Evolutionary conservation across 2,797 vertebrate genomes (phyloP), one percentile per base, ranked within the genome.

Genomic region (Pterois miles): DNA sequence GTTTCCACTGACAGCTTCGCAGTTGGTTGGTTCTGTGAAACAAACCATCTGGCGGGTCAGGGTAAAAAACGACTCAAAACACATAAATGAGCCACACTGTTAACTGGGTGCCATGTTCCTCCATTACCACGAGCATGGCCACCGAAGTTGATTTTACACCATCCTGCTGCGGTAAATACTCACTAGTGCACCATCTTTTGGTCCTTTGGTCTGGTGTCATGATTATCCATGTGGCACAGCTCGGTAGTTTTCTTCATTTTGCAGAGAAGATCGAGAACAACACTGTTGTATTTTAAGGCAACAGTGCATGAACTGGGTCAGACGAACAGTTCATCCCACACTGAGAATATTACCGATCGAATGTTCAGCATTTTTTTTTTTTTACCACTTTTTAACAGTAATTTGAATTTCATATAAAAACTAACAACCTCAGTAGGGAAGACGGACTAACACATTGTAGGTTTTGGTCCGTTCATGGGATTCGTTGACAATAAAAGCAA

Each of bases 151-250:
- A 48, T 23, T 71, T 63, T 48, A 8, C 14, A 33, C n/a, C 71
- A 52, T 27, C 43, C 11, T 60, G 13, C 60, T 71, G 62, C 64
- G 50, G 38, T 58, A 60, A 48, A 75, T 33, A 53, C 50, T 69
- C 65, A 29, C 31, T 2, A 40, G 7, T 22, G 57, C 31, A 29
- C 25, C 72, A 66, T 65, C 43, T 34, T 48, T 46, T 46, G 40
- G 36, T 40, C 46, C 22, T 63, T 18, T 63, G 27, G 58, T 54
- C 65, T 53, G 46, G 5, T 52, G 43, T 43, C 57, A 52, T 29
- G 46, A 64, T 63, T 63, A 40, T 23, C 36, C 27, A 58, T 50
- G 46, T n/a, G 8, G 31, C 43, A 23, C 2, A 1, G 33, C 38
- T 74, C 0, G 9, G 12, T 22, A 5, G 18, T 23, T 54, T 76